phyloP scores from a whole-genome alignment of 1,140 invertebrate species.

The Apis florea region DNA sequence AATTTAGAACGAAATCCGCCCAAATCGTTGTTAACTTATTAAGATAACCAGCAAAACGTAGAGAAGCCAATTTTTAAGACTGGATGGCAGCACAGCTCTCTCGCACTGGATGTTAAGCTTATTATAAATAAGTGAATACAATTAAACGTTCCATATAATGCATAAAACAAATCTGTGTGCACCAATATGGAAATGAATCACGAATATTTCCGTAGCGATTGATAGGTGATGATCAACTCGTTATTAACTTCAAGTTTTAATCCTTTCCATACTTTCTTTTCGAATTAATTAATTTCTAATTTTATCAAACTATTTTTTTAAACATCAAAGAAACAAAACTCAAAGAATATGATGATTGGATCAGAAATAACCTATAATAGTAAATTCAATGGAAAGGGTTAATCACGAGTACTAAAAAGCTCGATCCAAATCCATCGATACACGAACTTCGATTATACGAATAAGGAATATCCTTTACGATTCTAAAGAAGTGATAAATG shows the following conservation, averaged over 20 bases:
- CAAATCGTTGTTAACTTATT: slow-evolving; percentile 31
- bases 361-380: too few species aligned
- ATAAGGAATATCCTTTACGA: background rate
- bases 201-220: background rate
- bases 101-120: slow-evolving; percentile 41
- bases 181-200: background rate
- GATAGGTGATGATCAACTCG: background rate
- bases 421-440: background rate
- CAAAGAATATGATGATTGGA: too few species aligned
- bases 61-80: slow-evolving; percentile 28
- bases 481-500: slow-evolving; percentile 23
- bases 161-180: background rate
- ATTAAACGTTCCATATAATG: slow-evolving; percentile 23
- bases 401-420: background rate
- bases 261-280: background rate
- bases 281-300: too few species aligned
- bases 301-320: too few species aligned
- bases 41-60: slow-evolving; percentile 22
- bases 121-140: slow-evolving; percentile 38
- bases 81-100: slow-evolving; percentile 32
- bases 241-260: background rate
- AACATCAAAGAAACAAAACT: too few species aligned
- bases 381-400: background rate
- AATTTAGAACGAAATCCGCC: slow-evolving; percentile 45
- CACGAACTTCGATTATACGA: background rate